Evolutionary conservation across 2,113 vertebrate species (phyloP), one percentile per base, ranked within the genome.

Genomic region (Phyllostomus discolor): DNA sequence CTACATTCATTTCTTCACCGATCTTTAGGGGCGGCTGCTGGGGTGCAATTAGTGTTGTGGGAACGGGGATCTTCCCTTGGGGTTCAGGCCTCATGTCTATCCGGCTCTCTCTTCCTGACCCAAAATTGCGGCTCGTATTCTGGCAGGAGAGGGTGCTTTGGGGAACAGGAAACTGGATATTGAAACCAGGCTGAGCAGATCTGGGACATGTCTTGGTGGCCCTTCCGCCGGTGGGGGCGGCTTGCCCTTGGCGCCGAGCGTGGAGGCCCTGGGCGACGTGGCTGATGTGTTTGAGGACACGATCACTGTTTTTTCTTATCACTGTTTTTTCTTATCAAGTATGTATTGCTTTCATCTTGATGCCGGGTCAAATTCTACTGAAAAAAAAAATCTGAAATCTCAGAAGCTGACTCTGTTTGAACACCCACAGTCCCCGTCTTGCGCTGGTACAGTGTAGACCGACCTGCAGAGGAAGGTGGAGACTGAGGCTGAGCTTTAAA

Each of bases 251-350:
- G 41, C 26, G 10, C 72, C 46, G 7, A 4, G 6, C 7, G 20
- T 2, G 35, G 41, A 41, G 67, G 35, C 57, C 52, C 67, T 16
- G 1, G 31, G 22, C 17, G 72, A n/a, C 2, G 2, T 0, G n/a
- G 14, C 52, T 24, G 0, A 1, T 4, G 31, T 33, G 19, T 46
- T 59, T 48, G 38, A 33, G 73, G 62, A 11, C 24, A 4, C 7
- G n/a, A 33, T 1, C 26, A 2, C 62, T 43, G 17, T n/a, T 35
- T 64, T 82, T 69, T 90, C 80, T 96, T 46, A 80, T 80, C 50
- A 64, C 62, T 43, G 17, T n/a, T 35, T 64, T 82, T 69, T 90
- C 80, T 96, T 46, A 80, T 80, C 50, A 64, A 78, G 67, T 78
- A 10, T 72, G 24, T 64, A 26, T 62, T 75, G 69, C 50, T 62